Base-by-base conservation (phyloP, 37 sponge, comb jelly and placozoan genomes). In the Theonella swinhoei region DNA sequence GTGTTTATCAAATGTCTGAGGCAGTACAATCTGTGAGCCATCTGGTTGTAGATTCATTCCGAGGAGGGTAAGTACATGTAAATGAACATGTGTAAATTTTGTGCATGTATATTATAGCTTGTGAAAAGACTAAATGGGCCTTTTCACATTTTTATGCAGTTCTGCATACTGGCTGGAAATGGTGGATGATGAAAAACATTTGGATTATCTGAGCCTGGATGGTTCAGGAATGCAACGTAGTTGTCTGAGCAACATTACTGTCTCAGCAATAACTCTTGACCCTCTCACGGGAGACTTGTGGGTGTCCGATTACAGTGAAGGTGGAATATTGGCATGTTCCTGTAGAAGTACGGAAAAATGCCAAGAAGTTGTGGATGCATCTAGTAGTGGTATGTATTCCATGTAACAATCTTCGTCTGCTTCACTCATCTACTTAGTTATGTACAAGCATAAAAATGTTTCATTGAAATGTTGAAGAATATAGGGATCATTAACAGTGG, bases 291-390 rank as follows among this genome's bases (percentile, higher is more conserved):
- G 88, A 14, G 35, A 42, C 0, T 68, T 87, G 32, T 78, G 81
- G 79, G 38, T 91, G 28, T 83, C 65, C 68, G 76, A 78, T 64
- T 34, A 33, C 9, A 19, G 0, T 22, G 82, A 54, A 72, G 88
- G 83, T 32, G 43, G 87, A 73, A 91, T 91, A 28, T 42, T 78
- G 37, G 60, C 70, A 11, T 91, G 91, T 60, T 4, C 34, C 23
- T 7, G 37, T 2, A 59, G 59, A 0, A 62, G 33, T 63, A 35
- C 38, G 8, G 29, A 30, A n/a, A n/a, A n/a, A 39, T 82, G 83
- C 61, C 4, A 3, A 4, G 63, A 43, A 39, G 73, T 70, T 28
- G 73, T 82, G 8, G 24, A 65, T 80, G 47, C 68, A 69, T n/a
- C n/a, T n/a, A n/a, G n/a, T n/a, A n/a, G n/a, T n/a, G 35, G 35